Conservation (phyloP, 2,797 vertebrate species). For the Labroides dimidiatus region DNA sequence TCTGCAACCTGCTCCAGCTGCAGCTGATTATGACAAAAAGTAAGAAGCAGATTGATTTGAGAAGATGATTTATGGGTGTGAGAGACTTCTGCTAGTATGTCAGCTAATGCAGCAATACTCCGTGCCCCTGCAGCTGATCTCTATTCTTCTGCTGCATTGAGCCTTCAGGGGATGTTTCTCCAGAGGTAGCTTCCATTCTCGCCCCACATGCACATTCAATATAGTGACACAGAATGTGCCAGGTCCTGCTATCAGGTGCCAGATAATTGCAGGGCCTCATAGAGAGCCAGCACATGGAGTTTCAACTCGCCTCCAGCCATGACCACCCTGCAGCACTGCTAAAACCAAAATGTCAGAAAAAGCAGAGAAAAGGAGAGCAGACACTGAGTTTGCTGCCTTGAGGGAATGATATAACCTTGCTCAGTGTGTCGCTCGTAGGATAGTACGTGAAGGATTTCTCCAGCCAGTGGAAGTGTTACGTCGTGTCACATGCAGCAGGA, state of each 20-base stretch:
- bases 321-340: conserved; percentile 52
- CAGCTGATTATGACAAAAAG: conserved; percentile 37
- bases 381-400: conserved; percentile 8
- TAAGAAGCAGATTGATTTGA: too few species aligned
- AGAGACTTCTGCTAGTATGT: conserved; percentile 45
- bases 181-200: conserved; percentile 59
- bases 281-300: conserved; percentile 54
- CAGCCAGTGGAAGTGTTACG: neutral
- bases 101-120: conserved; percentile 43
- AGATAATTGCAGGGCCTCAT: conserved; percentile 74
- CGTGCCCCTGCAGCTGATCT: conserved; percentile 76
- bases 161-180: conserved; percentile 55
- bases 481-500: conserved; percentile 6
- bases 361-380: conserved; percentile 20
- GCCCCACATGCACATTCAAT: conserved; percentile 57
- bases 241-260: conserved; percentile 64
- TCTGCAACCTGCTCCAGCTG: neutral
- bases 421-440: conserved; percentile 19
- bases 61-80: conserved; percentile 32
- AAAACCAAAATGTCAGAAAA: conserved; percentile 50
- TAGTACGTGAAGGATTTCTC: conserved; percentile 37
- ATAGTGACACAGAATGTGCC: conserved; percentile 56
- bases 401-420: conserved; percentile 28
- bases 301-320: conserved; percentile 64
- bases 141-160: conserved; percentile 59